Conservation (phyloP, 2,113 vertebrate genomes). For the Indicator maculatus region DNA sequence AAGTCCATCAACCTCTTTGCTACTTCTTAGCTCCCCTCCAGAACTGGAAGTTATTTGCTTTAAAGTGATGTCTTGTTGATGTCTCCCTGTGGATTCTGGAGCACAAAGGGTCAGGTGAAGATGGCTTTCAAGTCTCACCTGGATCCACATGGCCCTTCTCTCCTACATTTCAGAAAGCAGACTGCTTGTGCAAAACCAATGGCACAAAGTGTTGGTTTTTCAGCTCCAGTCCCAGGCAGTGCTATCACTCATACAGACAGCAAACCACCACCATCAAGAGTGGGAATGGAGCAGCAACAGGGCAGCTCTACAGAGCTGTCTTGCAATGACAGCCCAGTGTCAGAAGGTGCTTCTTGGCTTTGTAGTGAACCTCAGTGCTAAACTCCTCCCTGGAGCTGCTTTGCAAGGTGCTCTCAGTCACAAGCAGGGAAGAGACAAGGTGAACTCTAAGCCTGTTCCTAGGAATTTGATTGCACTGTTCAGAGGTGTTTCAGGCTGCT, state of each 20-base stretch:
- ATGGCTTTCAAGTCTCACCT: background rate
- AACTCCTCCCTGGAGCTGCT: background rate
- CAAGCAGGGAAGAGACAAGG: background rate
- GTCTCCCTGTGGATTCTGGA: too few relatives aligned
- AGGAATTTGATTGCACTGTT: background rate
- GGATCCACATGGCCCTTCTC: background rate
- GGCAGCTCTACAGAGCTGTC: background rate
- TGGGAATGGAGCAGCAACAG: background rate
- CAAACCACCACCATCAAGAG: background rate
- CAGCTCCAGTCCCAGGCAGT: background rate
- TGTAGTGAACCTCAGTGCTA: background rate
- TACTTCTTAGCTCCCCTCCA: accelerated
- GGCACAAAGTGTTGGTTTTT: background rate
- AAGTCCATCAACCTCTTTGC: background rate
- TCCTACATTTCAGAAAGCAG: background rate
- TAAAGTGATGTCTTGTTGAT: background rate
- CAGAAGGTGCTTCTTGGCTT: background rate
- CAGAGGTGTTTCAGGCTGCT: background rate
- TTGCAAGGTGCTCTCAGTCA: background rate
- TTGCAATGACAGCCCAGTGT: background rate
- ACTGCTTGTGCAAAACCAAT: background rate
- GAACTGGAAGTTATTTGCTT: background rate
- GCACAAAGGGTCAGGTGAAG: background rate
- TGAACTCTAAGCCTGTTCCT: background rate
- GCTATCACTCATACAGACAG: background rate